phyloP scores from a whole-genome alignment of 1,140 invertebrate genomes.

The Lycorma delicatula region DNA sequence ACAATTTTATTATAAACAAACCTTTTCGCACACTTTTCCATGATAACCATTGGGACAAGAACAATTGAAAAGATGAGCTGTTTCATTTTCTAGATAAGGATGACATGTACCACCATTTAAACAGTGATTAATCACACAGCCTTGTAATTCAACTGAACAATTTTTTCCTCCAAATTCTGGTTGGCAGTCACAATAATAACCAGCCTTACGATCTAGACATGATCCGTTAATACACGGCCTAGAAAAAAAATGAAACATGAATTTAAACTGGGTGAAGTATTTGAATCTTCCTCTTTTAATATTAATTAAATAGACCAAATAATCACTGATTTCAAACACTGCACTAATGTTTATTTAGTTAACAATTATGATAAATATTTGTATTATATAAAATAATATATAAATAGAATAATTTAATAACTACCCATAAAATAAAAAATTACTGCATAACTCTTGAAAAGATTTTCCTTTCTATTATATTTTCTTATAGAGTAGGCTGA shows the following conservation, averaged over 20 bases:
- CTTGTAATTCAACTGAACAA: conserved; percentile 72
- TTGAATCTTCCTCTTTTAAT: not conserved
- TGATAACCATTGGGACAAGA: conserved; percentile 71
- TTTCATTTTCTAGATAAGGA: conserved; percentile 69
- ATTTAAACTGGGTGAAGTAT: too few species aligned
- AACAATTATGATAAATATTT: too few species aligned
- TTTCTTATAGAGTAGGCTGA: too few species aligned
- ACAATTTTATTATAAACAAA: conserved; percentile 32
- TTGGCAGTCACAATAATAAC: conserved; percentile 74
- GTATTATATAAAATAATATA: too few species aligned
- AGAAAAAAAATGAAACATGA: conserved; percentile 15
- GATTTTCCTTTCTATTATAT: too few species aligned
- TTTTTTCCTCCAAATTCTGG: conserved; percentile 82
- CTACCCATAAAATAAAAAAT: too few species aligned
- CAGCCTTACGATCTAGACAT: conserved; percentile 62
- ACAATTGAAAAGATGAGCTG: conserved; percentile 75
- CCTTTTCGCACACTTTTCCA: conserved; percentile 65
- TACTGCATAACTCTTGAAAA: too few species aligned
- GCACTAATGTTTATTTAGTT: too few species aligned
- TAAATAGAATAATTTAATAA: too few species aligned
- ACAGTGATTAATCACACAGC: conserved; percentile 64
- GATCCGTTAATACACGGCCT: conserved; percentile 70
- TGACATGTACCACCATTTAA: conserved; percentile 74
- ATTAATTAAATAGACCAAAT: too few species aligned
- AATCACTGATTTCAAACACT: too few species aligned